A percentile compares a stretch with the other conserved stretches of the same genome.
phyloP scores from a whole-genome alignment of 1,140 invertebrate species.

The Drosophila athabasca region DNA sequence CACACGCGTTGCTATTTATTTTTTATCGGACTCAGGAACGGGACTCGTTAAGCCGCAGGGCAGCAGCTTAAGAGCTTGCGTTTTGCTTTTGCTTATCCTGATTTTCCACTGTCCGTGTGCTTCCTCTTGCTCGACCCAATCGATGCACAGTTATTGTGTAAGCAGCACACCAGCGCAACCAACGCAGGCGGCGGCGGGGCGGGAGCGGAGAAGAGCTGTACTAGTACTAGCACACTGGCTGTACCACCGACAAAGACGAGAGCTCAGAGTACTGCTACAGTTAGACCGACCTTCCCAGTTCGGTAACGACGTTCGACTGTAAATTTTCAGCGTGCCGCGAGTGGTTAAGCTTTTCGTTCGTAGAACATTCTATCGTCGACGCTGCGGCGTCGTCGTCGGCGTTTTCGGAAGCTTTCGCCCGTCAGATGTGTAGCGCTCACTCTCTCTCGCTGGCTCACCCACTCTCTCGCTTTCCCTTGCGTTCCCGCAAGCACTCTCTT shows the following conservation, averaged over 20 bases:
- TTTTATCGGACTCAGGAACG: slow-evolving; percentile 17
- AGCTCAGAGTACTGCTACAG: slow-evolving; percentile 71
- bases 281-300: slow-evolving; percentile 82
- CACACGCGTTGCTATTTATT: slow-evolving; percentile 62
- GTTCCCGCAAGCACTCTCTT: neutral
- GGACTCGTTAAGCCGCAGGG: slow-evolving; percentile 50
- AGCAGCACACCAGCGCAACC: slow-evolving; percentile 76
- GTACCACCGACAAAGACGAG: slow-evolving; percentile 81
- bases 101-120: slow-evolving; percentile 66
- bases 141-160: slow-evolving; percentile 82
- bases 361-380: slow-evolving; percentile 55
- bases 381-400: slow-evolving; percentile 7
- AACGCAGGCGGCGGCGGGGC: slow-evolving; percentile 66
- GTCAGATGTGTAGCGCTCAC: neutral
- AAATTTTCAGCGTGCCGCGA: slow-evolving; percentile 81
- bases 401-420: slow-evolving; percentile 58
- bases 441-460: too few relatives aligned
- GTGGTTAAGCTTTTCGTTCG: slow-evolving; percentile 78
- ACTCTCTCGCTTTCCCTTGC: too few relatives aligned
- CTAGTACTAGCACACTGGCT: slow-evolving; percentile 66
- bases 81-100: slow-evolving; percentile 35
- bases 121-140: slow-evolving; percentile 75
- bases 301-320: slow-evolving; percentile 83
- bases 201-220: slow-evolving; percentile 72
- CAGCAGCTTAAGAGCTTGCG: slow-evolving; percentile 51